Evolutionary conservation across 2,888 invertebrate species (phyloP).

Genomic region (Tenthredo distinguenda): DNA sequence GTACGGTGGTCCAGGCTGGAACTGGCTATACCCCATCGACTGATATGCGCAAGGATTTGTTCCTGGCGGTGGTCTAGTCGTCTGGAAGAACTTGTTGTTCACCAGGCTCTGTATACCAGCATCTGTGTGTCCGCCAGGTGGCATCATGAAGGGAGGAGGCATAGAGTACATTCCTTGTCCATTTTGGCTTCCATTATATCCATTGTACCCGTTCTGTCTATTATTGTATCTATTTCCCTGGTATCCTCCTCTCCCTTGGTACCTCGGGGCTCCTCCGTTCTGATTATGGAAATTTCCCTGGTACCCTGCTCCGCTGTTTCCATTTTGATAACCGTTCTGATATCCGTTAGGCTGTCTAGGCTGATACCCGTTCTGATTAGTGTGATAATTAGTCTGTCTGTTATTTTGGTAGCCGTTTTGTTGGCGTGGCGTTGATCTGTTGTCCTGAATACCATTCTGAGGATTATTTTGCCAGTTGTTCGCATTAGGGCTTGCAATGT

Average conservation of each 20-base stretch:
- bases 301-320: constrained; percentile 69
- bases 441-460: constrained; percentile 62
- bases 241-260: constrained; percentile 68
- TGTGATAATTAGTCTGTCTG: constrained; percentile 74
- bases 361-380: constrained; percentile 77
- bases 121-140: constrained; percentile 74
- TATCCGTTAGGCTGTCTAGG: constrained; percentile 72
- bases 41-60: constrained; percentile 82
- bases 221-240: constrained; percentile 72
- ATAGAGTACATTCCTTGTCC: constrained; percentile 76
- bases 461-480: constrained; percentile 84
- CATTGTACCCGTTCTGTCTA: constrained; percentile 61
- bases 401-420: constrained; percentile 82
- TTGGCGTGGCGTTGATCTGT: constrained; percentile 79
- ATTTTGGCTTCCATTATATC: constrained; percentile 63
- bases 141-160: constrained; percentile 79
- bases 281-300: constrained; percentile 51
- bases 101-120: constrained; percentile 81
- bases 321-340: constrained; percentile 80
- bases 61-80: constrained; percentile 81
- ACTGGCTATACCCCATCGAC: constrained; percentile 85
- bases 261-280: constrained; percentile 65
- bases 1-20: constrained; percentile 85
- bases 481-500: constrained; percentile 77
- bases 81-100: constrained; percentile 88